Conservation (phyloP, 2,113 vertebrate genomes). For the human (Homo sapiens) region DNA sequence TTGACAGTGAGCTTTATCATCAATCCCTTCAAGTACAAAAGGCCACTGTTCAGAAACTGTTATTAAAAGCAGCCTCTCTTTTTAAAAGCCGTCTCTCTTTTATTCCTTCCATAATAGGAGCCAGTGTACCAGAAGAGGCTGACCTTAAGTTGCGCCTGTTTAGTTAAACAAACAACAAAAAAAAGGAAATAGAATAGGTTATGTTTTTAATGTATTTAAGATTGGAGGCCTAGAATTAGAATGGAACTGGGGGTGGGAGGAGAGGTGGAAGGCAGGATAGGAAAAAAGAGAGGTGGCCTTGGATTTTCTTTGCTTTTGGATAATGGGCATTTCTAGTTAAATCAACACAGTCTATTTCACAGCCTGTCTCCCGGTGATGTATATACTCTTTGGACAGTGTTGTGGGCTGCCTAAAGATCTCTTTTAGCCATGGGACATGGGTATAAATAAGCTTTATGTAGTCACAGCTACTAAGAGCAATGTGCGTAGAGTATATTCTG, state of each 20-base stretch:
- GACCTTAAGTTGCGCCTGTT: constrained; percentile 69
- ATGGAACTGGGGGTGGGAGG: neutral
- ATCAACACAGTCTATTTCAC: constrained; percentile 48
- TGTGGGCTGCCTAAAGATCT: constrained; percentile 17
- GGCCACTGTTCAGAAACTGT: constrained; percentile 72
- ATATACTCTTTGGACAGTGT: neutral
- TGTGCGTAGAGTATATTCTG: neutral
- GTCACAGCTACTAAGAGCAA: constrained; percentile 10
- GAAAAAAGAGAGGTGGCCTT: constrained; percentile 19
- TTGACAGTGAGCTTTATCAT: constrained; percentile 80
- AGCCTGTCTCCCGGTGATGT: constrained; percentile 49
- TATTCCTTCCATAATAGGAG: constrained; percentile 72
- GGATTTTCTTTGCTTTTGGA: constrained; percentile 57
- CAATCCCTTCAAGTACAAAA: constrained; percentile 77
- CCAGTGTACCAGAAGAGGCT: constrained; percentile 61
- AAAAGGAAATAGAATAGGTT: constrained; percentile 50
- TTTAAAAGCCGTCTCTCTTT: constrained; percentile 75
- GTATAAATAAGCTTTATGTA: constrained; percentile 59
- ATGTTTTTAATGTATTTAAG: constrained; percentile 62
- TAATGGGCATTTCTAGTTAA: constrained; percentile 65
- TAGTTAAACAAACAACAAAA: neutral
- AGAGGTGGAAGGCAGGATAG: neutral
- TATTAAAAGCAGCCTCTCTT: constrained; percentile 76
- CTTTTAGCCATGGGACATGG: constrained; percentile 53
- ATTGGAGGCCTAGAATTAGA: constrained; percentile 60